phyloP scores from a whole-genome alignment of 2,888 invertebrate genomes.

The Xylota sylvarum region DNA sequence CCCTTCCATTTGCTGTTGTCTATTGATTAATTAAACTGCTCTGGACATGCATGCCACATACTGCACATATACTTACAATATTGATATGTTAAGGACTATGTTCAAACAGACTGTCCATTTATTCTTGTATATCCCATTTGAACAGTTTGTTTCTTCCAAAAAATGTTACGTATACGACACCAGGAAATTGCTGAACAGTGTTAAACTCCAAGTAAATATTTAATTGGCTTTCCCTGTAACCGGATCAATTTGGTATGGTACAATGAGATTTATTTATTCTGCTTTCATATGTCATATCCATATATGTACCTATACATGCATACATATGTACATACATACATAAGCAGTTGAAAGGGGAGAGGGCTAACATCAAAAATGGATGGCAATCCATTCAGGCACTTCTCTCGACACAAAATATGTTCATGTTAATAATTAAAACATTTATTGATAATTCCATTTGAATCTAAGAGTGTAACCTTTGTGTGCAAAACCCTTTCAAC shows the following conservation, averaged over 20 bases:
- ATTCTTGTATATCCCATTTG: neutral
- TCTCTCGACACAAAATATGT: constrained; percentile 23
- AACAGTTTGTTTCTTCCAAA: constrained; percentile 1
- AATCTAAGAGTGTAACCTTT: constrained; percentile 1
- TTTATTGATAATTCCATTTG: constrained; percentile 59
- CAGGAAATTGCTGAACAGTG: neutral
- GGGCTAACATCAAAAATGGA: constrained; percentile 39
- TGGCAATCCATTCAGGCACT: constrained; percentile 24
- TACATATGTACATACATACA: neutral
- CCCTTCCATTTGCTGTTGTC: constrained; percentile 33
- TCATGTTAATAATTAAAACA: constrained; percentile 47
- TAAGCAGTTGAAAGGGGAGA: neutral
- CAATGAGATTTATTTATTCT: constrained; percentile 53
- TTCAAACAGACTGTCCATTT: neutral
- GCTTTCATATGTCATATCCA: constrained; percentile 23
- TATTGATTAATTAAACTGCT: constrained; percentile 61
- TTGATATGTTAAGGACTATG: constrained; percentile 11
- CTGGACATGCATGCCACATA: neutral
- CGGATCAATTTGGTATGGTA: constrained; percentile 38
- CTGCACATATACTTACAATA: neutral
- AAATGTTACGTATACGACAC: constrained; percentile 44
- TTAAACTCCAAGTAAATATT: constrained; percentile 50
- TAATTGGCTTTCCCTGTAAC: constrained; percentile 53
- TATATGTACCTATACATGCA: neutral
- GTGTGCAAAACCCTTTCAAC: neutral